These are phyloP conservation scores for Magallana gigas DNA, from an alignment of 1,140 invertebrate genomes.

Conservation along the genomic window DNA sequence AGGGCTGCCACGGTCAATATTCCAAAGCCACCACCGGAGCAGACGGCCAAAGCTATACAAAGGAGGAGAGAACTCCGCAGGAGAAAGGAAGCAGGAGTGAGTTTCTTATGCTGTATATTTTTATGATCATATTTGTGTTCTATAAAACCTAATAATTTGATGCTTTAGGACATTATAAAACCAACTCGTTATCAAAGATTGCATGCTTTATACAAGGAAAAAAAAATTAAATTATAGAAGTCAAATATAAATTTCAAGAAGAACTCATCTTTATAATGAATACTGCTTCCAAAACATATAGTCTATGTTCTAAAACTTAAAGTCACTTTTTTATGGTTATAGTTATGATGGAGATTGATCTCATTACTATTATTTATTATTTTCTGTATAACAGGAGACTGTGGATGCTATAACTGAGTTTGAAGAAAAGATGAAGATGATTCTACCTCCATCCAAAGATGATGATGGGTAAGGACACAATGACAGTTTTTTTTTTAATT, in stretches of 20 bases:
- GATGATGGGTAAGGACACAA: conserved; percentile 61
- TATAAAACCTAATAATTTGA: too few relatives aligned
- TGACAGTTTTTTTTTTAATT: too few relatives aligned
- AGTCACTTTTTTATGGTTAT: too few relatives aligned
- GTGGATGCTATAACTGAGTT: conserved; percentile 72
- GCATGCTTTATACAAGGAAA: neutral
- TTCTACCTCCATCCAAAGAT: conserved; percentile 70
- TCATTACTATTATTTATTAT: neutral
- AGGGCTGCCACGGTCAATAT: conserved; percentile 78
- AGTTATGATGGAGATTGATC: neutral
- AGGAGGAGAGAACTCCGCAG: conserved; percentile 60
- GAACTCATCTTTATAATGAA: too few relatives aligned
- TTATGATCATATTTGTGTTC: too few relatives aligned
- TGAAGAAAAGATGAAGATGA: conserved; percentile 76
- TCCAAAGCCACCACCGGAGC: conserved; percentile 75
- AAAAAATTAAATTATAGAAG: neutral
- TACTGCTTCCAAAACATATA: too few relatives aligned
- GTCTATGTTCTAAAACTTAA: too few relatives aligned
- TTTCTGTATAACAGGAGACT: conserved; percentile 65
- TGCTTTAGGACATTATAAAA: too few relatives aligned
- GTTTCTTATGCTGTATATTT: neutral
- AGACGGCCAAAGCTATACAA: conserved; percentile 70
- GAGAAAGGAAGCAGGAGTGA: conserved; percentile 73
- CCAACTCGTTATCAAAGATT: too few relatives aligned
- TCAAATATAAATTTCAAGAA: too few relatives aligned